phyloP scores from a whole-genome alignment of 2,888 invertebrate genomes.

The Aphidoletes aphidimyza region DNA sequence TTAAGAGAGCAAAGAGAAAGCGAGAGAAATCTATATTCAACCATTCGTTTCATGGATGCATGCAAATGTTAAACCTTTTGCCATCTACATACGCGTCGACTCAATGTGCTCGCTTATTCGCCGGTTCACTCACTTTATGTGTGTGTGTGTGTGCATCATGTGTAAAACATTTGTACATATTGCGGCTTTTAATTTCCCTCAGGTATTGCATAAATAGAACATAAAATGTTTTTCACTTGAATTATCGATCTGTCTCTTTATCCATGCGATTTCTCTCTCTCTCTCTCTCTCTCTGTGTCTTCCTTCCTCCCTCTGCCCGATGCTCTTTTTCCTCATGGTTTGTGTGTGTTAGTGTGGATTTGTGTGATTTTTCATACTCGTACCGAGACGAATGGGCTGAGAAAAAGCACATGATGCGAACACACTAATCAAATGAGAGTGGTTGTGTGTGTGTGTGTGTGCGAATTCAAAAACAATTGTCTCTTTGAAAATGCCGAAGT shows the following conservation, averaged over 20 bases:
- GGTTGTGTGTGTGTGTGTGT: background rate
- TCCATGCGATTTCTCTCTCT: background rate
- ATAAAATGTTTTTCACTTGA: slow-evolving; percentile 53
- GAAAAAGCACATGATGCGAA: background rate
- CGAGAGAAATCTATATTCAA: background rate
- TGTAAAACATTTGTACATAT: slow-evolving; percentile 50
- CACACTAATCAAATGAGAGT: background rate
- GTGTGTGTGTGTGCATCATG: background rate
- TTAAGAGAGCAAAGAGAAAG: background rate
- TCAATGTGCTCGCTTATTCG: too few relatives aligned
- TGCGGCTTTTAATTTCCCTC: slow-evolving; percentile 54
- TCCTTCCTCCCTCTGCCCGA: background rate
- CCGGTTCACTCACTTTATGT: too few relatives aligned
- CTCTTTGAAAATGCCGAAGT: background rate
- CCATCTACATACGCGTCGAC: background rate
- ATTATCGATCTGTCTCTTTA: slow-evolving; percentile 53
- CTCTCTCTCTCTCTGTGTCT: background rate
- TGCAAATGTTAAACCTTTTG: slow-evolving; percentile 14
- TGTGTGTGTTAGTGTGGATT: too few relatives aligned
- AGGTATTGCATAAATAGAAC: slow-evolving; percentile 52
- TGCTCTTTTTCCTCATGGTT: too few relatives aligned
- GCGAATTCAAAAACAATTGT: background rate
- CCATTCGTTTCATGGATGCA: background rate
- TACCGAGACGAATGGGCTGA: background rate
- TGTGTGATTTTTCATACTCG: background rate